Evolutionary conservation across 2,888 invertebrate species (phyloP).

Genomic region (Carabus problematicus): DNA sequence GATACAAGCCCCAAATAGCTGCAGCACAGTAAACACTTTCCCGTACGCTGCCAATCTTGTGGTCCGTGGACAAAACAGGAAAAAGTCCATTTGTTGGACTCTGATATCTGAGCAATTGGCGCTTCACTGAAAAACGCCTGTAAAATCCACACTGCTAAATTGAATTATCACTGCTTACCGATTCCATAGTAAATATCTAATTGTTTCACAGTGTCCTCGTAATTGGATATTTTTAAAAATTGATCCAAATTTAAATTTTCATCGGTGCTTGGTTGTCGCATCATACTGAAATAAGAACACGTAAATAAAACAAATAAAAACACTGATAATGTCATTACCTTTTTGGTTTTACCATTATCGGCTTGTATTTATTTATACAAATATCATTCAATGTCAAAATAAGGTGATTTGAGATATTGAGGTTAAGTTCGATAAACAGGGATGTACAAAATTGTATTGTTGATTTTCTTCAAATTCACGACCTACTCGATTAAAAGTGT

Average conservation of each 20-base stretch:
- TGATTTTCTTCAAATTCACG: neutral
- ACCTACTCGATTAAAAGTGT: neutral
- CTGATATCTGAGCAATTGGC: constrained; percentile 89
- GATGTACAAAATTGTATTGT: neutral
- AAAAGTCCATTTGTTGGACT: constrained; percentile 94
- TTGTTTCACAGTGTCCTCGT: constrained; percentile 89
- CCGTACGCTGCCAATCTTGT: constrained; percentile 83
- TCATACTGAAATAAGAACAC: constrained; percentile 21
- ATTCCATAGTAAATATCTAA: constrained; percentile 94
- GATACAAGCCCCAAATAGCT: constrained; percentile 95
- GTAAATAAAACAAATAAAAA: neutral
- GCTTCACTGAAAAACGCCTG: constrained; percentile 71
- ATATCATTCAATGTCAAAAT: constrained; percentile 20
- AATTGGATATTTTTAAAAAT: constrained; percentile 82
- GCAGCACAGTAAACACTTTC: constrained; percentile 98
- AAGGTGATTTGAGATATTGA: constrained; percentile 18
- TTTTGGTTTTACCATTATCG: constrained; percentile 29
- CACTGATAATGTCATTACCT: constrained; percentile 17
- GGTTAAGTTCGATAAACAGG: neutral
- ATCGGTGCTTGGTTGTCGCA: constrained; percentile 72
- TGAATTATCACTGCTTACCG: constrained; percentile 64
- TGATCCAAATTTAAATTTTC: constrained; percentile 77
- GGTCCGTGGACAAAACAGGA: constrained; percentile 83
- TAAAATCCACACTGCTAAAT: constrained; percentile 32
- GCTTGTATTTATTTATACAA: constrained; percentile 24